These are phyloP conservation scores for Donacobius atricapilla DNA, from an alignment of 2,113 vertebrate species.

Conservation along the genomic window DNA sequence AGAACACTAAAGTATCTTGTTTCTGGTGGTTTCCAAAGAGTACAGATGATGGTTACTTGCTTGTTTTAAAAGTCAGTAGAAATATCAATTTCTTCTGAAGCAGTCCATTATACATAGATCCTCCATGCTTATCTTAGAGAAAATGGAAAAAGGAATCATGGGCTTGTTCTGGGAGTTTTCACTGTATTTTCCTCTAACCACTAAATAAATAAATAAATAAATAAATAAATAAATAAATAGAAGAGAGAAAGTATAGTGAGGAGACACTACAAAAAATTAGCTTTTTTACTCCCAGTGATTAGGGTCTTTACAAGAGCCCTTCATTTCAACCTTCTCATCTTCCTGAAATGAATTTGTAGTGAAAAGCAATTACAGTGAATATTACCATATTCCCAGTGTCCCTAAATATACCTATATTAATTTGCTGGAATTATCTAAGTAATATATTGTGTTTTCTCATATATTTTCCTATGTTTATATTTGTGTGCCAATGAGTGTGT, in stretches of 20 bases:
- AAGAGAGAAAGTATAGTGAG: background rate
- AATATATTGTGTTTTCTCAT: background rate
- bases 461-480: background rate
- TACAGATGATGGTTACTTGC: background rate
- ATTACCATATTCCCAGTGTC: background rate
- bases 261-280: background rate
- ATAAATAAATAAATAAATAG: background rate
- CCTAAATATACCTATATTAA: background rate
- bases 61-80: background rate
- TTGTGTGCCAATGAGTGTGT: background rate
- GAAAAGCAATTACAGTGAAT: slow-evolving; percentile 9
- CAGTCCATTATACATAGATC: background rate
- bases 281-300: background rate
- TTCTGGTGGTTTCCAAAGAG: background rate
- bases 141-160: background rate
- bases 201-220: background rate
- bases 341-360: background rate
- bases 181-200: background rate
- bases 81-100: background rate
- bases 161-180: background rate
- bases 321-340: slow-evolving; percentile 1
- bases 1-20: background rate
- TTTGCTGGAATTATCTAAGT: background rate
- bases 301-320: background rate
- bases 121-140: background rate